Evolutionary conservation across 2,113 vertebrate genomes (phyloP), one percentile per base, ranked within the genome.

Genomic region (Dissostichus mawsoni): DNA sequence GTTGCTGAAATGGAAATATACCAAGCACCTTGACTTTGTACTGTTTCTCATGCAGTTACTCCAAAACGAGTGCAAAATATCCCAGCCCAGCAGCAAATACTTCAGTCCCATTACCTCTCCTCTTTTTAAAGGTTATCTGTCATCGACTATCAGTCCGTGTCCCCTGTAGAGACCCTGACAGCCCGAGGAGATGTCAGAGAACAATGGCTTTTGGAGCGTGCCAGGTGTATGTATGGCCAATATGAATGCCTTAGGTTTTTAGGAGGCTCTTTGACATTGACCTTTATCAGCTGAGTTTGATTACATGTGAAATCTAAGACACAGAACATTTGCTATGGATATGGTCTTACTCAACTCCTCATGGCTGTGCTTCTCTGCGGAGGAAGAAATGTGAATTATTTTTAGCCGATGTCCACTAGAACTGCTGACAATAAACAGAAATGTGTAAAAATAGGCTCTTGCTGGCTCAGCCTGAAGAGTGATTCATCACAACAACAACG

Each of bases 401-500:
- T 89, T 83, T 65, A 83, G 79, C 77, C 80, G 69, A 77, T 75
- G 52, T 74, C 75, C 44, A 4, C 65, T 56, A 41, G 85, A 88
- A 84, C 23, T 66, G 76, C 84, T 87, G 78, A 87, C 62, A 80
- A 73, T 56, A 51, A 69, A 79, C 78, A 77, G 8, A 86, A 63
- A 76, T 36, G 52, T 65, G 74, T 67, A 91, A 73, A 84, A 88
- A 85, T 67, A 67, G 74, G 83, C 58, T 71, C 8, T 57, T 64
- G 56, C 67, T 76, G 78, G 16, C 76, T 78, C 25, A 9, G 62
- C 83, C 69, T 56, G 74, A 72, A 81, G 55, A 75, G 77, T 86
- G 80, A 90, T 74, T 87, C 72, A 85, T 88, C 69, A 76, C 61
- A 70, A 78, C 25, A 81, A 79, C 44, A 69, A 79, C 36, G 36